Percentiles rank a stretch among this genome's conserved stretches.
Conservation (phyloP, 2,888 invertebrate species). For the Drosophila quinaria region DNA sequence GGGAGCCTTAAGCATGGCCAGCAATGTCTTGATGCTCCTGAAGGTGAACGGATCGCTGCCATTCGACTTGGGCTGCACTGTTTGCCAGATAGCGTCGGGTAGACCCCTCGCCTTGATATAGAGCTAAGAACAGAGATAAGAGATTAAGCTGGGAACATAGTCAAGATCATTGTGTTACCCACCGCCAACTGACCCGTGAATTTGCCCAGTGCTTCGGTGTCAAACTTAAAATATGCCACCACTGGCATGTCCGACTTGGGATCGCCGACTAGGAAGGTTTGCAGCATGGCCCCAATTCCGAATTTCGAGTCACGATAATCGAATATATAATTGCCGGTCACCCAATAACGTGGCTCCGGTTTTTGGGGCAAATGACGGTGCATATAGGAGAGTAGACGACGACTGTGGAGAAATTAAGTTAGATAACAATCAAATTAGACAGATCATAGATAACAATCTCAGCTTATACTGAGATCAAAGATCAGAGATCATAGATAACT, state of each 20-base stretch:
- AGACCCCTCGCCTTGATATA: constrained; percentile 87
- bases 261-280: constrained; percentile 89
- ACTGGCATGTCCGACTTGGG: constrained; percentile 89
- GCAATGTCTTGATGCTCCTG: constrained; percentile 86
- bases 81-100: constrained; percentile 86
- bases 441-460: not conserved
- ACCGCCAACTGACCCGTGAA: constrained; percentile 88
- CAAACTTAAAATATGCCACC: constrained; percentile 87
- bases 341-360: constrained; percentile 87
- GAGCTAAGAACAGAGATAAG: constrained; percentile 84
- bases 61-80: constrained; percentile 83
- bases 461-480: not conserved
- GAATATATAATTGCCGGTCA: constrained; percentile 90
- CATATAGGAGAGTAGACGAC: constrained; percentile 89
- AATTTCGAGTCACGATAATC: constrained; percentile 89
- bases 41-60: constrained; percentile 86
- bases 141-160: no score
- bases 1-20: constrained; percentile 86
- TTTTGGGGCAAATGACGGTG: constrained; percentile 88
- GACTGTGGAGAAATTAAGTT: constrained; percentile 85
- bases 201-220: constrained; percentile 87
- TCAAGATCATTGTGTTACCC: constrained; percentile 23
- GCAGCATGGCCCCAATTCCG: constrained; percentile 88
- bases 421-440: not conserved
- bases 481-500: not conserved